Conservation (phyloP, 2,888 invertebrate species). For the Creontiades dilutus region DNA sequence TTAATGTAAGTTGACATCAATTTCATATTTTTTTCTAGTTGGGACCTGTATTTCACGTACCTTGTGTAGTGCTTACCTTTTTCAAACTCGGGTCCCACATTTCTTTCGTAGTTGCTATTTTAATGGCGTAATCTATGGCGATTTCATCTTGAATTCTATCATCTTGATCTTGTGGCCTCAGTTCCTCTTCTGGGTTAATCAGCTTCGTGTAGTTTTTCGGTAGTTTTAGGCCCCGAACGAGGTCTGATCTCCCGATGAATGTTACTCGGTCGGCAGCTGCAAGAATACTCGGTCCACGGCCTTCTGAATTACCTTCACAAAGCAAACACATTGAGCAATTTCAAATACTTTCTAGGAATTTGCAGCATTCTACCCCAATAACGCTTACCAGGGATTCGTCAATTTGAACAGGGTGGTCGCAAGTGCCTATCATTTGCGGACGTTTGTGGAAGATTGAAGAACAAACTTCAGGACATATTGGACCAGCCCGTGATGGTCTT, state of each 20-base stretch:
- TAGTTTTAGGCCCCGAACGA: slow-evolving; percentile 28
- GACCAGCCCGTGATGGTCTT: too few species aligned
- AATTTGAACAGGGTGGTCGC: too few species aligned
- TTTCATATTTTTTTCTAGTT: too few species aligned
- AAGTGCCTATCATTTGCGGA: too few species aligned
- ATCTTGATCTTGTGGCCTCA: not conserved
- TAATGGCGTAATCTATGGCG: not conserved
- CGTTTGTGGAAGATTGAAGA: too few species aligned
- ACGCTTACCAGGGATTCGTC: too few species aligned
- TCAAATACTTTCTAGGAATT: too few species aligned
- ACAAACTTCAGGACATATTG: too few species aligned
- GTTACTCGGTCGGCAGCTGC: slow-evolving; percentile 17
- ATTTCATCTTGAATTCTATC: not conserved
- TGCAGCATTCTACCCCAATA: too few species aligned
- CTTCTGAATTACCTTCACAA: slow-evolving; percentile 51
- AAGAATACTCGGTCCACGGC: slow-evolving; percentile 37
- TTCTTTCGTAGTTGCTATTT: not conserved
- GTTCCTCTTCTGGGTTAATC: slow-evolving; percentile 2
- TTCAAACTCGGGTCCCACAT: not conserved
- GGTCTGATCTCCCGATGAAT: slow-evolving; percentile 11
- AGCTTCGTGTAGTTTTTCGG: not conserved
- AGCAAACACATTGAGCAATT: too few species aligned
- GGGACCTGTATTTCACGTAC: too few species aligned
- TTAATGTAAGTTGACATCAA: too few species aligned
- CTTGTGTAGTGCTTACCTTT: not conserved